phyloP scores from a whole-genome alignment of 2,797 vertebrate genomes.

The Hemitrygon akajei region DNA sequence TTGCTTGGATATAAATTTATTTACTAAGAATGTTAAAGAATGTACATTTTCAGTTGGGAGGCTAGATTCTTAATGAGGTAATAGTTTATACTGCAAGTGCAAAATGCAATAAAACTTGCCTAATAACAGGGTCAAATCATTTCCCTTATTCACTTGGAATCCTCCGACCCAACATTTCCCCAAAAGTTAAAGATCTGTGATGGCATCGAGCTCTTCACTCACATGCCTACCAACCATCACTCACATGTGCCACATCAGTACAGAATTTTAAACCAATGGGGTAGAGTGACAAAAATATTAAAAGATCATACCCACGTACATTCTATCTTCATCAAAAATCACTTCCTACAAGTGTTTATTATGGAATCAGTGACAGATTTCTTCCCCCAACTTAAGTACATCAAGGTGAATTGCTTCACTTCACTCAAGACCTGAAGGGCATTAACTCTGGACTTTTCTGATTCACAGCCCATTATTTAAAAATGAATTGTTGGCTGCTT shows the following conservation, averaged over 20 bases:
- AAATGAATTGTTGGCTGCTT: not conserved
- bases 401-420: not conserved
- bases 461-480: too few relatives aligned
- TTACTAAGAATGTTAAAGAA: not conserved
- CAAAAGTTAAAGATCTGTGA: not conserved
- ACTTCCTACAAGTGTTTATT: not conserved
- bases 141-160: not conserved
- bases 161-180: not conserved
- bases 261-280: not conserved
- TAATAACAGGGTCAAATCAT: not conserved
- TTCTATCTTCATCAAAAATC: not conserved
- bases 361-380: not conserved
- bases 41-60: not conserved
- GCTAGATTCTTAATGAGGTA: not conserved
- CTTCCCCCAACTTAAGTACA: not conserved
- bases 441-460: not conserved
- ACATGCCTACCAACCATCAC: not conserved
- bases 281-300: too few relatives aligned
- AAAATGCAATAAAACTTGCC: not conserved
- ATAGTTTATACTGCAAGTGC: not conserved
- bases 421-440: not conserved
- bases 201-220: not conserved
- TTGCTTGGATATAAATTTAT: not conserved
- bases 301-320: not conserved
- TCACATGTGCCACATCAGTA: not conserved